Evolutionary conservation across 2,113 vertebrate genomes (phyloP).

Genomic region (Falcunculus frontatus): DNA sequence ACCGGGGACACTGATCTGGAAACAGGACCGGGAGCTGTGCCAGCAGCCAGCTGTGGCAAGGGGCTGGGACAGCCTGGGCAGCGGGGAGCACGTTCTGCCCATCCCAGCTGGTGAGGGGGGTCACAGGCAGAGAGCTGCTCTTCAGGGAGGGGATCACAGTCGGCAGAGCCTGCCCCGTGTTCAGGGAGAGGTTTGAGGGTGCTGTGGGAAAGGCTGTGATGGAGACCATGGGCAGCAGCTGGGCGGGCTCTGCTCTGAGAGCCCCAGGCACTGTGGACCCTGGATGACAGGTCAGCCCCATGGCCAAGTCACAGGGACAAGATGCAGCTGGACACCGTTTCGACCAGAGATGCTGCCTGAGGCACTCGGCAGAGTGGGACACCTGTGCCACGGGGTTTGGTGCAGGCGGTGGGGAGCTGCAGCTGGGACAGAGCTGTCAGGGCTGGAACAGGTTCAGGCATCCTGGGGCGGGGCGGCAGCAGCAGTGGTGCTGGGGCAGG

Average conservation of each 20-base stretch:
- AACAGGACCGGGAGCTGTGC: neutral
- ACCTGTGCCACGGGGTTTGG: fast-evolving
- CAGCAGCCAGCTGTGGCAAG: neutral
- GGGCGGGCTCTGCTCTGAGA: neutral
- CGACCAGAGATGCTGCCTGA: fast-evolving
- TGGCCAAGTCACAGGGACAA: fast-evolving
- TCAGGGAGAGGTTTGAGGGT: neutral
- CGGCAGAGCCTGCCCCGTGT: fast-evolving
- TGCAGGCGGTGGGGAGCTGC: neutral
- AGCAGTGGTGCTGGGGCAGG: neutral
- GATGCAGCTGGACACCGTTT: fast-evolving
- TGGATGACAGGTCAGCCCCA: fast-evolving
- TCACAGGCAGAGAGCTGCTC: neutral
- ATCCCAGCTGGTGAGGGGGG: fast-evolving
- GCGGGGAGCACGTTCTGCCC: neutral
- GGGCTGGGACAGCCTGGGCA: neutral
- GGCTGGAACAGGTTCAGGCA: neutral
- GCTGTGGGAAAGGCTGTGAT: neutral
- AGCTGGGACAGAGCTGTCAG: fast-evolving
- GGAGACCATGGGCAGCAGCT: neutral
- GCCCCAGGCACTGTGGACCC: fast-evolving
- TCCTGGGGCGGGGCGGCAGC: neutral
- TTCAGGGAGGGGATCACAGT: fast-evolving
- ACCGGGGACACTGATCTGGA: neutral
- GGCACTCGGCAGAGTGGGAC: neutral